Conservation (phyloP, 2,888 invertebrate genomes). For the Cerceris rybyensis region DNA sequence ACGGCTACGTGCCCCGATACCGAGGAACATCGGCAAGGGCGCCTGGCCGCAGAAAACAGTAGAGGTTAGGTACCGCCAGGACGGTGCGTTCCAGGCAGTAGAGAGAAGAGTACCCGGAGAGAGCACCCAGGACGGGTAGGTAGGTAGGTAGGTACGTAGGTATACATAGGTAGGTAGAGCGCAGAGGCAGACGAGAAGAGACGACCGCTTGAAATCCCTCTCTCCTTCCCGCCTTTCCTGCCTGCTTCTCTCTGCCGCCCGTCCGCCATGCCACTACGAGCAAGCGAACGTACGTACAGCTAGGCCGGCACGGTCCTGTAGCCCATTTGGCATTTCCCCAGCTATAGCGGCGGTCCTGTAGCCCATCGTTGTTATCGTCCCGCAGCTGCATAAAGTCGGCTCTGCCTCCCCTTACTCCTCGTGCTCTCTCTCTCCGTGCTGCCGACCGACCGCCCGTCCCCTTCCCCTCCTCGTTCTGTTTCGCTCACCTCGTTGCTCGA, state of each 20-base stretch:
- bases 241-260: conserved; percentile 73
- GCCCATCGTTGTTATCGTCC: conserved; percentile 83
- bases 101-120: conserved; percentile 62
- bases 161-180: conserved; percentile 66
- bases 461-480: conserved; percentile 45
- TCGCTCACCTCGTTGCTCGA: conserved; percentile 39
- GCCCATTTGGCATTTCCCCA: conserved; percentile 82
- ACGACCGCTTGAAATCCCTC: conserved; percentile 80
- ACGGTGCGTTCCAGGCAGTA: conserved; percentile 58
- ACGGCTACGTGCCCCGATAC: conserved; percentile 53
- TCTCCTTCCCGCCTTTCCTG: conserved; percentile 74
- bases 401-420: conserved; percentile 72
- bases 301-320: conserved; percentile 81
- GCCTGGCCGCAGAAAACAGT: conserved; percentile 54
- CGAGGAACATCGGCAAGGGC: conserved; percentile 56
- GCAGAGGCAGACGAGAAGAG: conserved; percentile 78
- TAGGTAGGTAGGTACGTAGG: conserved; percentile 48
- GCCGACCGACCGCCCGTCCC: conserved; percentile 54
- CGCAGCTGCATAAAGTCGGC: conserved; percentile 83
- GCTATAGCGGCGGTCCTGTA: conserved; percentile 82
- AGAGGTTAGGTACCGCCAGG: conserved; percentile 59
- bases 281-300: conserved; percentile 79
- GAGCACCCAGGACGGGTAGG: conserved; percentile 59
- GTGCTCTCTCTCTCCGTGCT: conserved; percentile 51
- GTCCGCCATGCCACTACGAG: conserved; percentile 80